Evolutionary conservation across 2,888 invertebrate species (phyloP), one percentile per base, ranked within the genome.

Genomic region (Andrena dorsata): DNA sequence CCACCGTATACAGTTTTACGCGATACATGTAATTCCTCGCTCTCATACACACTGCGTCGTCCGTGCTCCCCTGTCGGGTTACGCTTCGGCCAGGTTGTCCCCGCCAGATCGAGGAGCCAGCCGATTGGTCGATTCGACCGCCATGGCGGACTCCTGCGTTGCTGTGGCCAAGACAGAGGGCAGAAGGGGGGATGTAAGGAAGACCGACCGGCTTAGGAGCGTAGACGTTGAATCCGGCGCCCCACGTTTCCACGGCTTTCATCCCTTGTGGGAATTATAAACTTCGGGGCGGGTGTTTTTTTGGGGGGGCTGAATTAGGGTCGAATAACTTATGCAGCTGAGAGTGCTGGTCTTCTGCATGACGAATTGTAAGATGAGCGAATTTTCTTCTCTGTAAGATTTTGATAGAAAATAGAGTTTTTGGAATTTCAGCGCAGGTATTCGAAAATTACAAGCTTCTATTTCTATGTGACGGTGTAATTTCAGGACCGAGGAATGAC

Each of bases 61-160:
- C 32, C 51, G 68, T 64, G n/a, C 61, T 70, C 35, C 56, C 56
- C 66, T 72, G n/a, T 53, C 58, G 30, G 68, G 63, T 60, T 74
- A 75, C 64, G 60, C 49, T 77, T 47, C 56, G 61, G 64, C 83
- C 73, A 84, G 79, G 82, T 82, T 84, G 79, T 73, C 83, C 83
- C 83, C 72, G 47, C 76, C 64, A 77, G 58, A 60, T 23, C 61
- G 49, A 66, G 56, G 47, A 32, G 74, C 84, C 41, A 73, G 61
- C 69, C 51, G 85, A 86, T 86, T 86, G 84, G 87, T 72, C 56
- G 61, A 41, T 20, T 63, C 49, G 10, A 58, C 60, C 28, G 60
- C 28, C 70, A 78, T 80, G 86, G 86, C 87, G 76, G 85, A 71
- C 76, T 78, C 74, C 74, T 76, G 84, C 82, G 76, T 74, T 77